phyloP scores from a whole-genome alignment of 2,797 vertebrate species.

The Xyrichtys novacula region DNA sequence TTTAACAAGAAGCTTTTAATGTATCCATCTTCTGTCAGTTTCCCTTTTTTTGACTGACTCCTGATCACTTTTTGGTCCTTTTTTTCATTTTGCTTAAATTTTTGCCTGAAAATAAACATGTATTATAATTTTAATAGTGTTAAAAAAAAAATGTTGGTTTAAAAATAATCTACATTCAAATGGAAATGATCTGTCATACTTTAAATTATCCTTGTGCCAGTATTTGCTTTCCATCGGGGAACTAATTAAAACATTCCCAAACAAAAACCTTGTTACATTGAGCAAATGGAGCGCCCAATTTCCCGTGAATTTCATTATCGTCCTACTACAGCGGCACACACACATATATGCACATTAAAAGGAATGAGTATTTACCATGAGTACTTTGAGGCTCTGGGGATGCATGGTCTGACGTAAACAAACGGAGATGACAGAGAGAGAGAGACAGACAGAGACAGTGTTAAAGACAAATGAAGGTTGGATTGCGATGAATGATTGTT shows the following conservation, averaged over 20 bases:
- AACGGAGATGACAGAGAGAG: constrained; percentile 47
- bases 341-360: constrained; percentile 33
- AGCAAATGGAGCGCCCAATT: constrained; percentile 37
- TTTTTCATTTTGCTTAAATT: no score
- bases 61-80: no score
- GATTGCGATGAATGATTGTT: constrained; percentile 47
- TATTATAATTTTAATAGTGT: no score
- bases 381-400: constrained; percentile 80
- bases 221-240: constrained; percentile 44
- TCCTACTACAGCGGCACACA: constrained; percentile 4
- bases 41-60: no score
- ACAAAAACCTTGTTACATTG: constrained; percentile 31
- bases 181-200: constrained; percentile 17
- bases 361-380: constrained; percentile 82
- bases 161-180: constrained; percentile 6
- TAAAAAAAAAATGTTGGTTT: no score
- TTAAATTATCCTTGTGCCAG: constrained; percentile 20
- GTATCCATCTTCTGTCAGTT: no score
- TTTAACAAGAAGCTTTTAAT: no score
- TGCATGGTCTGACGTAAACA: constrained; percentile 82
- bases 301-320: constrained; percentile 23
- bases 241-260: constrained; percentile 18
- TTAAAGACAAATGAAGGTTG: constrained; percentile 72
- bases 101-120: no score
- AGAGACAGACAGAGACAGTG: constrained; percentile 44